Percentiles rank a stretch among this genome's conserved stretches.
Conservation (phyloP, 2,888 invertebrate genomes). For the Cosmia pyralina region DNA sequence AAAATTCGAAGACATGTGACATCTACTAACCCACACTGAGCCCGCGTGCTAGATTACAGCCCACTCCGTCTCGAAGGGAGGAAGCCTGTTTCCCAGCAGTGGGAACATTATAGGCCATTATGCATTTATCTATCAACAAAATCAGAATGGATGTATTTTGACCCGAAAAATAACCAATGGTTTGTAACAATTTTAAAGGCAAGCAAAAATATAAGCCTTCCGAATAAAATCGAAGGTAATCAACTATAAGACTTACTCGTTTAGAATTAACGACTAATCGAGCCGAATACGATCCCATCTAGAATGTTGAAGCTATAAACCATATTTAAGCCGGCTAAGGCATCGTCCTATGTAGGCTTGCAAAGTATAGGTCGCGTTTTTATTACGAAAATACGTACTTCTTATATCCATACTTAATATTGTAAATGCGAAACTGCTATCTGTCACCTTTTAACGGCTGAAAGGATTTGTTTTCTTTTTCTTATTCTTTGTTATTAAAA, state of each 20-base stretch:
- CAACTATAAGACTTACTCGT: slow-evolving; percentile 28
- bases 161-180: not conserved
- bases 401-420: not conserved
- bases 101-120: too few relatives aligned
- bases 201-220: not conserved
- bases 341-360: not conserved
- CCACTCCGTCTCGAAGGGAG: too few relatives aligned
- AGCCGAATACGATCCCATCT: slow-evolving; percentile 32
- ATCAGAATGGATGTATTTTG: not conserved
- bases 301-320: slow-evolving; percentile 43
- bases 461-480: not conserved
- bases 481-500: too few relatives aligned
- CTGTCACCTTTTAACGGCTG: not conserved
- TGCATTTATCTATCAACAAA: not conserved
- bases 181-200: not conserved
- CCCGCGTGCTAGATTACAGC: too few relatives aligned
- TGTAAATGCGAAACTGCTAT: not conserved
- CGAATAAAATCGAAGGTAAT: slow-evolving; percentile 30
- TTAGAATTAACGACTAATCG: slow-evolving; percentile 35
- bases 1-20: too few relatives aligned
- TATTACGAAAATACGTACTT: not conserved
- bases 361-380: not conserved
- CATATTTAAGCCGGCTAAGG: slow-evolving; percentile 15
- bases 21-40: too few relatives aligned
- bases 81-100: too few relatives aligned